Base-by-base conservation (phyloP, 2,888 invertebrate genomes). In the Lasioglossum zephyrum region DNA sequence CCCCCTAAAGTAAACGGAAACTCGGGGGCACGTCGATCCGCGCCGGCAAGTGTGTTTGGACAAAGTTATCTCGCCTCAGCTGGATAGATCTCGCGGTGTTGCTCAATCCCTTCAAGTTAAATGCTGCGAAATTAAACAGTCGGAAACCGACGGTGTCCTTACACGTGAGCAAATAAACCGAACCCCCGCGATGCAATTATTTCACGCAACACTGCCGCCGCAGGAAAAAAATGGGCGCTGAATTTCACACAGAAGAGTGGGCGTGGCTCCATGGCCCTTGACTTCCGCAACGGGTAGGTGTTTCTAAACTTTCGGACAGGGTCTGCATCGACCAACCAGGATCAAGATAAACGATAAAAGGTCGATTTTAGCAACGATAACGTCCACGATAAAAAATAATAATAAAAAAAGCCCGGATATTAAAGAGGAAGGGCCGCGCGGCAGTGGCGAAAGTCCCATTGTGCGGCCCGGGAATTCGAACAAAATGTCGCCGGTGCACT, bases 401-500 rank as follows among this genome's bases (percentile, higher is more conserved):
- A 2, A 36, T 36, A 22, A 53, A 66, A 66, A 31, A 18, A 70
- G 26, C 13, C 53, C 47, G 39, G 5, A 49, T 47, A 18, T 75
- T 60, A 70, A 82, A 82, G 73, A 77, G 39, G 77, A 53, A 31
- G 36, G 44, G 53, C 41, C 79, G 73, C 57, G 31, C 57, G 76
- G 53, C 47, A 44, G 36, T 36, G 39, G 22, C 26, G 36, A 49
- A 69, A 70, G 44, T 69, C 36, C 76, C 77, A 80, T 83, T 80
- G 80, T 72, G 26, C 53, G 63, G 36, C 53, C 44, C 73, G 36
- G 57, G 84, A 75, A 84, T 89, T 82, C 81, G 84, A 84, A 82
- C 82, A 89, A 89, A 89, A 89, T 88, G 89, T 86, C 77, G 70
- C 84, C 77, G 18, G 80, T 87, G 87, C 88, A 89, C 84, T 82